These are phyloP conservation scores for Megaceryle maxima DNA, from an alignment of 2,113 vertebrate species.

Conservation along the genomic window DNA sequence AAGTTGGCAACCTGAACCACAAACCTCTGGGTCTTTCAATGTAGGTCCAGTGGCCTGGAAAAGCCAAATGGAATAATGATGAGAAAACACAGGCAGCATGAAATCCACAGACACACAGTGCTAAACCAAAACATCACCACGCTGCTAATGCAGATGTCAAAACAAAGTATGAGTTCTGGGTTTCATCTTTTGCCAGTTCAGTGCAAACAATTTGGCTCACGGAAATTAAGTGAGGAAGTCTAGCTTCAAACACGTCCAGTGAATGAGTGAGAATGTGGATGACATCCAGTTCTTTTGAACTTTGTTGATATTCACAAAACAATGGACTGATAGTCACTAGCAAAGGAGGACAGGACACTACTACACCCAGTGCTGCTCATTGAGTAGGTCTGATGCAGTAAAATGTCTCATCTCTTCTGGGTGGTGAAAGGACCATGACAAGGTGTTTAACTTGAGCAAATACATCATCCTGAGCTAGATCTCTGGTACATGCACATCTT, in stretches of 20 bases:
- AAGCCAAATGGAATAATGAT: background rate
- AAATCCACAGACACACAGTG: background rate
- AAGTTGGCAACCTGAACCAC: background rate
- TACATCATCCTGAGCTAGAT: background rate
- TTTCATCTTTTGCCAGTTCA: slow-evolving; percentile 49
- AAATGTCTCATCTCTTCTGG: background rate
- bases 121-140: background rate
- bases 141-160: slow-evolving; percentile 19
- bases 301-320: background rate
- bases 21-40: background rate
- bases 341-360: background rate
- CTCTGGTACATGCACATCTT: accelerated
- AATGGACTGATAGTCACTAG: background rate
- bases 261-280: slow-evolving; percentile 1
- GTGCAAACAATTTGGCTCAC: slow-evolving; percentile 23
- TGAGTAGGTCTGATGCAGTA: background rate
- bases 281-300: slow-evolving; percentile 13
- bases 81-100: background rate
- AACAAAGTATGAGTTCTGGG: slow-evolving; percentile 29
- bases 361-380: background rate
- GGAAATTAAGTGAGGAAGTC: slow-evolving; percentile 17
- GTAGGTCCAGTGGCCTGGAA: background rate
- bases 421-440: background rate
- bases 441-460: background rate
- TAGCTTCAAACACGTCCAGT: background rate